Evolutionary conservation across 2,113 vertebrate genomes (phyloP).

Genomic region (Numida meleagris): DNA sequence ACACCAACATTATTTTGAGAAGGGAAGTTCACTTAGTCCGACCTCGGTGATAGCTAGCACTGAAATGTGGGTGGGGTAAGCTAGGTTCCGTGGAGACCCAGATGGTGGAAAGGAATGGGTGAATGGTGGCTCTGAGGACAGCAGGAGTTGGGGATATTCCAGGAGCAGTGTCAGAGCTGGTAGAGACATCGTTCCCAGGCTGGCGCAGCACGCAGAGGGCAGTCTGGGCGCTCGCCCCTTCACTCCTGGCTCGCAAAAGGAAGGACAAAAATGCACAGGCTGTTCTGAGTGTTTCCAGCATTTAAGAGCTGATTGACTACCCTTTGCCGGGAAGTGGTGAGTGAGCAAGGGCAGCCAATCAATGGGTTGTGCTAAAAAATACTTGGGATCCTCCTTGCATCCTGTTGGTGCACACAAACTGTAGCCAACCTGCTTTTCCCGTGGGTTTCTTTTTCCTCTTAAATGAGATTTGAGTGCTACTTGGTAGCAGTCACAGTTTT

Average conservation of each 20-base stretch:
- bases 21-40: neutral
- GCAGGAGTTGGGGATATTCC: neutral
- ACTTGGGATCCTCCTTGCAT: neutral
- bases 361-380: neutral
- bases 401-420: neutral
- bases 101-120: neutral
- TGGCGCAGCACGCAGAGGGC: accelerated
- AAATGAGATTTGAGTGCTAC: neutral
- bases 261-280: neutral
- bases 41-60: neutral
- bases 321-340: neutral
- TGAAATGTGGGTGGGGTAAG: neutral
- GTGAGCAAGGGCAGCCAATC: neutral
- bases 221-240: accelerated
- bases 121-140: neutral
- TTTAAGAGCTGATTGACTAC: neutral
- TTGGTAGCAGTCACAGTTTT: neutral
- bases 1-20: neutral
- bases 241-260: neutral
- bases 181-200: accelerated
- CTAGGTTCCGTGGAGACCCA: neutral
- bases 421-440: neutral
- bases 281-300: neutral
- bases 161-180: neutral
- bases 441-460: neutral